Conservation (phyloP, 2,797 vertebrate genomes). For the Coregonus suidteri region DNA sequence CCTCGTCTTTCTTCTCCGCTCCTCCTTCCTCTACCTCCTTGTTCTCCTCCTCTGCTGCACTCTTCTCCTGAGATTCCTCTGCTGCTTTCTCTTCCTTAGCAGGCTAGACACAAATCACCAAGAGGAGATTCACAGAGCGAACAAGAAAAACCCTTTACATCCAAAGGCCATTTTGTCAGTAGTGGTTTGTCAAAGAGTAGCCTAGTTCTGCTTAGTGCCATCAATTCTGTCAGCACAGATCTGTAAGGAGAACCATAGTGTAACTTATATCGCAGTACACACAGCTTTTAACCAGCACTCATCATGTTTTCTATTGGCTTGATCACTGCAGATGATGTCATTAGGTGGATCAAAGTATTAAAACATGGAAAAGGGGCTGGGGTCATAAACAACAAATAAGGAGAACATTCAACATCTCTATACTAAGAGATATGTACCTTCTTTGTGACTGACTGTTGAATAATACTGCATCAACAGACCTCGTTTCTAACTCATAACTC, state of each 20-base stretch:
- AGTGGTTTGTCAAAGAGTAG: background rate
- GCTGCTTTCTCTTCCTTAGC: constrained; percentile 67
- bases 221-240: background rate
- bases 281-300: background rate
- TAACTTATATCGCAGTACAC: background rate
- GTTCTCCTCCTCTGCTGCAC: constrained; percentile 51
- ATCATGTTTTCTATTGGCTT: constrained; percentile 37
- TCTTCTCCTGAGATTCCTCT: constrained; percentile 57
- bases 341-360: constrained; percentile 42
- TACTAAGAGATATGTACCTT: background rate
- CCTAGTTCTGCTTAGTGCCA: background rate
- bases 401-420: background rate
- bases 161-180: background rate
- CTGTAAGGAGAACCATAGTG: background rate
- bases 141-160: background rate
- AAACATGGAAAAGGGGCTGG: constrained; percentile 27
- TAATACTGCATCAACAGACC: background rate
- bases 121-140: background rate
- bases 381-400: background rate
- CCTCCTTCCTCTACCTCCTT: constrained; percentile 72
- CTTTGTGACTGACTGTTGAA: background rate
- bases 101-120: background rate
- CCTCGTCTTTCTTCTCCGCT: constrained; percentile 53
- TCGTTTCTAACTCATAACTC: background rate
- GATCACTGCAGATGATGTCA: constrained; percentile 47